Evolutionary conservation across 2,888 invertebrate genomes (phyloP), one percentile per base, ranked within the genome.

Genomic region (Meteorus colon): DNA sequence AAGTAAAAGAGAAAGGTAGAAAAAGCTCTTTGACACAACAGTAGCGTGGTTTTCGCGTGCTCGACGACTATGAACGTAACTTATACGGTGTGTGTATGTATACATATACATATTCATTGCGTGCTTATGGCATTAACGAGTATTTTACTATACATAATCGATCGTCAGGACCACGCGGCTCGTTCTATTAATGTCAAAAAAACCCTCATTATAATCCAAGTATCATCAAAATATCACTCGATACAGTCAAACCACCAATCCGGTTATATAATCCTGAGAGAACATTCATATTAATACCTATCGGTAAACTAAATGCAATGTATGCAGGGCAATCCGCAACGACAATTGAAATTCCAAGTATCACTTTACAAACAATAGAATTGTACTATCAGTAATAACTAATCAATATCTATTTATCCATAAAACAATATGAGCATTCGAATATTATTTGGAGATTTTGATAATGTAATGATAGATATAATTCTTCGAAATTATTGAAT

Each of bases 31-130:
- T 51, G 62, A 73, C 24, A 55, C n/a, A 69, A 65, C 31, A 55
- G 5, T 48, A 10, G 8, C 45, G 62, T 24, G 73, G 19, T 27
- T 70, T 76, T 81, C 79, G 82, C 82, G 81, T 82, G 82, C 76
- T 72, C 67, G 66, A 80, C 79, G 79, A 79, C 79, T 80, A 81
- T 81, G 78, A 77, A 75, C 79, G 74, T 81, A 79, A 82, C 79
- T 82, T 79, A 81, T 67, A 62, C 71, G 34, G 24, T 51, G 77
- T 73, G 77, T 78, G 8, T 5, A n/a, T 4, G n/a, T 48, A 48
- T n/a, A 6, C 6, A 48, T n/a, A 48, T 55, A 74, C 76, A 79
- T 78, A 77, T 80, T 81, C 80, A 81, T 82, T 80, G 78, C 77
- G 76, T 80, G 77, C 76, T 66, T 76, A 74, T 75, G 79, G 63